A percentile compares a stretch with the other conserved stretches of the same genome.
Evolutionary conservation across 1,140 invertebrate species (phyloP).

Genomic region (Drosophila grimshawi): DNA sequence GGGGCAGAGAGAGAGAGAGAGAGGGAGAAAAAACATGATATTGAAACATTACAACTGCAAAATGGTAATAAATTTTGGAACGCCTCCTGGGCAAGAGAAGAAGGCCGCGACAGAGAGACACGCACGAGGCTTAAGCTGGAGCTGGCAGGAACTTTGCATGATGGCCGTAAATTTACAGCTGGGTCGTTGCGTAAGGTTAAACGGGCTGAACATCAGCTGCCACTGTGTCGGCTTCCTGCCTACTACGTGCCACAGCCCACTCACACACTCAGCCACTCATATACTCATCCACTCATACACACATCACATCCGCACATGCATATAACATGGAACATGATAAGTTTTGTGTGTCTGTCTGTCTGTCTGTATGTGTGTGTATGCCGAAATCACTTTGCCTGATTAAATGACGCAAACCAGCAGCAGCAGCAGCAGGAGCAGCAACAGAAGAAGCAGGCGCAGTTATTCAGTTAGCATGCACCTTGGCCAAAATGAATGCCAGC

Average conservation of each 20-base stretch:
- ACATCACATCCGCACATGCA: constrained; percentile 30
- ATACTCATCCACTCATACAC: constrained; percentile 17
- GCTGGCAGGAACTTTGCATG: constrained; percentile 69
- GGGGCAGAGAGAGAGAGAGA: constrained; percentile 7
- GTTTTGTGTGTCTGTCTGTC: constrained; percentile 40
- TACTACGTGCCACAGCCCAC: constrained; percentile 26
- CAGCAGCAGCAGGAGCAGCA: constrained; percentile 19
- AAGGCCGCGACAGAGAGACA: constrained; percentile 40
- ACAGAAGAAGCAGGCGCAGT: constrained; percentile 18
- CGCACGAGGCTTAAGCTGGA: constrained; percentile 35
- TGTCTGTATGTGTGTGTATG: constrained; percentile 34
- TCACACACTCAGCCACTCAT: constrained; percentile 15
- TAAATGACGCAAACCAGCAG: constrained; percentile 71
- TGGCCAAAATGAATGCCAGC: constrained; percentile 54
- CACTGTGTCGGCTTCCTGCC: constrained; percentile 65
- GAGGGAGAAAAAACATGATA: constrained; percentile 48
- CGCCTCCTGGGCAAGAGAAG: constrained; percentile 37
- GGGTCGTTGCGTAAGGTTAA: constrained; percentile 75
- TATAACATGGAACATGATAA: constrained; percentile 61
- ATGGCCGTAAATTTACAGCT: constrained; percentile 73
- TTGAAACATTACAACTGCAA: constrained; percentile 82
- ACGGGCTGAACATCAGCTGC: constrained; percentile 70
- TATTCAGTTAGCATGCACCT: constrained; percentile 52
- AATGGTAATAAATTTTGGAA: constrained; percentile 76
- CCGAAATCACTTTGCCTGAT: constrained; percentile 79